Conservation (phyloP, 2,113 vertebrate genomes). For the Sporophila hypoxantha region DNA sequence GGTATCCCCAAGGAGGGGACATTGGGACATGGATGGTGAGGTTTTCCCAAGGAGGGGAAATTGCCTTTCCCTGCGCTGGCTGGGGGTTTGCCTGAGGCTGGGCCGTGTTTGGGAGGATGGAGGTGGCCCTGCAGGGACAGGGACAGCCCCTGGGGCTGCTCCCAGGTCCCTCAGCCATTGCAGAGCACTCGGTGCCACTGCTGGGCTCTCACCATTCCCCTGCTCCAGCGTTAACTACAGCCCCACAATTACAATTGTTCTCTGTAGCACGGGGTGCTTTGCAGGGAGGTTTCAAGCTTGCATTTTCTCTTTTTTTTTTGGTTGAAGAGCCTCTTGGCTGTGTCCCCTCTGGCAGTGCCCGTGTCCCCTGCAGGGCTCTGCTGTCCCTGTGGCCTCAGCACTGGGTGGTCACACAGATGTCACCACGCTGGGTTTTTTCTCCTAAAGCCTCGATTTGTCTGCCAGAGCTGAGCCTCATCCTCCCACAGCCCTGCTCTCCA, state of each 20-base stretch:
- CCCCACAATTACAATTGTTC: background rate
- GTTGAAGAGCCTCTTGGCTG: background rate
- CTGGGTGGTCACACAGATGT: no score
- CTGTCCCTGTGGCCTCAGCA: background rate
- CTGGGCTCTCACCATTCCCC: background rate
- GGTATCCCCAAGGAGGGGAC: no score
- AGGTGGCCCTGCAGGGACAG: background rate
- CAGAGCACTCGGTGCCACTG: rapidly evolving
- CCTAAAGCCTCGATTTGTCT: background rate
- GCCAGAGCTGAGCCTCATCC: background rate
- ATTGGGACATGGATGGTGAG: no score
- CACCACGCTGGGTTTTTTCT: rapidly evolving
- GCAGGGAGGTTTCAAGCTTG: rapidly evolving
- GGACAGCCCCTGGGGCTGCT: background rate
- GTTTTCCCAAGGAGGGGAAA: no score
- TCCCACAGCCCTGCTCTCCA: rapidly evolving
- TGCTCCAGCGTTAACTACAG: background rate
- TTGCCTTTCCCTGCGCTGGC: background rate
- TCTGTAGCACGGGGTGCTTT: background rate
- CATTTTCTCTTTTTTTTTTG: background rate
- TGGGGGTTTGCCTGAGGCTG: background rate
- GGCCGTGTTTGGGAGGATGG: background rate
- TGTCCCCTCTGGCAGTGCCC: no score
- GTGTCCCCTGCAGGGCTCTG: background rate
- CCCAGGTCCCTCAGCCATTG: rapidly evolving